These are phyloP conservation scores for Stegodyphus mimosarum DNA, from an alignment of 1,140 invertebrate species.

Conservation along the genomic window DNA sequence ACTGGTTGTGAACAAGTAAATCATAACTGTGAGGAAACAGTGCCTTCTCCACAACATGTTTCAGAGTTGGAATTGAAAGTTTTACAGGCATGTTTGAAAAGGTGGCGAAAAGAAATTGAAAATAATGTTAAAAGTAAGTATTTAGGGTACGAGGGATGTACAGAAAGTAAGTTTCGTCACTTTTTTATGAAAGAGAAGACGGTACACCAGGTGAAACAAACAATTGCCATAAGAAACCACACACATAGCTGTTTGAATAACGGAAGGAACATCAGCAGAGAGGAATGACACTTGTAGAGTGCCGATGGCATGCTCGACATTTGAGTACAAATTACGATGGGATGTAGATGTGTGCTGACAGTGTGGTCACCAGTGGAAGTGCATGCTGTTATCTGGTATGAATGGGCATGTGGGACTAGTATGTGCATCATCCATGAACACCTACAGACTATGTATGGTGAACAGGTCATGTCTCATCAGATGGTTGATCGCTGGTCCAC, in stretches of 20 bases:
- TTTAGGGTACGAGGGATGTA: not conserved
- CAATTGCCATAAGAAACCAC: not conserved
- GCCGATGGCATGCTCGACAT: not conserved
- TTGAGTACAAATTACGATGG: not conserved
- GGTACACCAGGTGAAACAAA: not conserved
- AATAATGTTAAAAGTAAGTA: conserved; percentile 67
- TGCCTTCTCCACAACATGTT: conserved; percentile 65
- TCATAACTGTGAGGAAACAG: conserved; percentile 15
- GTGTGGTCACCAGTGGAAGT: not conserved
- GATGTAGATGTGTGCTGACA: not conserved
- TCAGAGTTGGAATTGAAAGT: conserved; percentile 66
- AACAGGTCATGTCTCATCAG: not conserved
- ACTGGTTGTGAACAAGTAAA: conserved; percentile 16
- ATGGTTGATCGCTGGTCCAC: not conserved
- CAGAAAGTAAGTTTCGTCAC: not conserved
- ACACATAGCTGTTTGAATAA: not conserved
- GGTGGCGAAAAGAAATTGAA: conserved; percentile 70
- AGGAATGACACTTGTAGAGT: not conserved
- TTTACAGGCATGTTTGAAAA: conserved; percentile 68
- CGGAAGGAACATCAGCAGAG: not conserved
- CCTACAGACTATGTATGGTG: not conserved
- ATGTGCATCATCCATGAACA: not conserved
- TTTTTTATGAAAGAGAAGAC: not conserved
- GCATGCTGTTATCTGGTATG: not conserved
- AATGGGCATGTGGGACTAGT: not conserved